These are phyloP conservation scores for Harpegnathos saltator DNA, from an alignment of 1,140 invertebrate genomes.

Conservation along the genomic window DNA sequence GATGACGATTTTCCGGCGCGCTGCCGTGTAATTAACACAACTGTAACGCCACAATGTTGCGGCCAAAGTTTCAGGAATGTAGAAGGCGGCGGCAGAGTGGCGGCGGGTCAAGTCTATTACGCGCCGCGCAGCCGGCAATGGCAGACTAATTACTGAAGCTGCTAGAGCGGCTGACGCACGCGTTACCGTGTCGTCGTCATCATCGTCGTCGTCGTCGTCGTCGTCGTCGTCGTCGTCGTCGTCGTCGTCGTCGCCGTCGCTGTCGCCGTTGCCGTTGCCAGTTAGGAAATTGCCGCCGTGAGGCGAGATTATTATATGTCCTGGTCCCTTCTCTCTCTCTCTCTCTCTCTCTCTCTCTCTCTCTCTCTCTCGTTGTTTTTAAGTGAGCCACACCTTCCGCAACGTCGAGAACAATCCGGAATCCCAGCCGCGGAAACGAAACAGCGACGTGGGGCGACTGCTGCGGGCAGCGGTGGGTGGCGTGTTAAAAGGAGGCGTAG, in stretches of 20 bases:
- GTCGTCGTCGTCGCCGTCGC: constrained; percentile 5
- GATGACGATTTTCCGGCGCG: constrained; percentile 48
- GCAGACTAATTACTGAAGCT: constrained; percentile 58
- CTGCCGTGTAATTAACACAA: constrained; percentile 52
- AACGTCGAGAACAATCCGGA: background rate
- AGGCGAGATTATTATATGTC: constrained; percentile 37
- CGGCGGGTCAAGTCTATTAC: constrained; percentile 56
- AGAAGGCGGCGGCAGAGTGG: constrained; percentile 14
- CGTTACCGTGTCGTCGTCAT: constrained; percentile 16
- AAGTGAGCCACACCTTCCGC: constrained; percentile 2
- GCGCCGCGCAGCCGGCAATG: constrained; percentile 42
- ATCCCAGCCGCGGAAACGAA: background rate
- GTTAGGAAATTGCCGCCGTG: constrained; percentile 3
- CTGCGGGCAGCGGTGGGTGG: background rate
- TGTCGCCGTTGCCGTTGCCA: background rate
- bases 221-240: constrained; percentile 4
- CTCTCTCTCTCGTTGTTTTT: background rate
- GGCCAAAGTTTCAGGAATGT: constrained; percentile 58
- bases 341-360: no score
- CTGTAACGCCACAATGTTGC: constrained; percentile 49
- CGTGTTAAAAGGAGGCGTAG: constrained; percentile 21
- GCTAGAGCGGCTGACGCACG: constrained; percentile 24
- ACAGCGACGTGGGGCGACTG: background rate
- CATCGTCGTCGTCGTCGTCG: background rate
- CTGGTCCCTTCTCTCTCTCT: background rate